Evolutionary conservation across 1,140 invertebrate species (phyloP), one percentile per base, ranked within the genome.

Genomic region (Colletes latitarsis): DNA sequence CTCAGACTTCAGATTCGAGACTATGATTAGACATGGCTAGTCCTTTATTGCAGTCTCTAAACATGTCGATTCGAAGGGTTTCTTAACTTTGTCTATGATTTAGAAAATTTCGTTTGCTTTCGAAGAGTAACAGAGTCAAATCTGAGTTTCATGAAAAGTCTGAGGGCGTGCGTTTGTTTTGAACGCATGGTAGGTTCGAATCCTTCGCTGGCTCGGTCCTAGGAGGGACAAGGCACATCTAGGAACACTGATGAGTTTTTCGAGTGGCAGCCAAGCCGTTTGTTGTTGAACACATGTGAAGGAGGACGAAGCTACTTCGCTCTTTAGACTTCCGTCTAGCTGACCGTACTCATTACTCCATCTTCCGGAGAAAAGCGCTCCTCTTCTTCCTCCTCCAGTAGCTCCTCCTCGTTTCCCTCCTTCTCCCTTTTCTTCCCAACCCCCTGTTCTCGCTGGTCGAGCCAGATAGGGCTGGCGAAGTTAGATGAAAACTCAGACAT

Each of bases 241-340:
- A 60, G 66, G 77, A 83, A 90, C 82, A 82, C 77, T 90, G 86
- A 91, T 89, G 88, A 91, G 89, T 89, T 90, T 91, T 91, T 91
- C 86, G 82, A 90, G 89, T 88, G 85, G 84, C 82, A 68, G 77
- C 76, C 82, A 79, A 82, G 75, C 84, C 81, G 84, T 90, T 90
- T 89, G 84, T 88, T 88, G 88, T 85, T 79, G 67, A 88, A 84
- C 85, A 82, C 79, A 85, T 83, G 85, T 82, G 79, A 84, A 80
- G 84, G 81, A 82, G 84, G 55, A 84, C 81, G 74, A 81, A 86
- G 69, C 75, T 81, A 83, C 81, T 90, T 89, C 82, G 84, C 83
- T 87, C 85, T 88, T 81, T 79, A 83, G 87, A 88, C 88, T 88
- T 86, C 74, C 85, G 84, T 86, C 82, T 88, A 86, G 85, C 83